Evolutionary conservation across 1,140 invertebrate species (phyloP).

Genomic region (Drosophila prosaltans): DNA sequence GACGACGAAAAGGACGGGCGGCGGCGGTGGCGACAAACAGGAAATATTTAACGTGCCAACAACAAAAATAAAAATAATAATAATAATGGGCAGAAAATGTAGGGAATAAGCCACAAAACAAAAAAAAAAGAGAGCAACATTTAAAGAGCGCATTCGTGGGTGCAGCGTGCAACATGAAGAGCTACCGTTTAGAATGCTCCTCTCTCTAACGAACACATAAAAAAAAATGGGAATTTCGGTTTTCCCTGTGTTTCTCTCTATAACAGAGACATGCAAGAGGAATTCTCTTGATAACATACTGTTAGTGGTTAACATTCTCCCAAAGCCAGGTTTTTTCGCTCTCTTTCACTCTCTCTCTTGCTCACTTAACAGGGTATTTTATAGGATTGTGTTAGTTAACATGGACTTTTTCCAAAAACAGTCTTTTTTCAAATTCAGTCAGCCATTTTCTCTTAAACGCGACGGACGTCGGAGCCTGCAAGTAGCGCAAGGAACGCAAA

Average conservation of each 20-base stretch:
- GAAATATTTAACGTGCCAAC: slow-evolving; percentile 80
- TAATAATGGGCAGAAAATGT: slow-evolving; percentile 72
- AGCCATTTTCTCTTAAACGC: slow-evolving; percentile 81
- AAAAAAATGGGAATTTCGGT: slow-evolving; percentile 50
- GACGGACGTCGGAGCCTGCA: slow-evolving; percentile 78
- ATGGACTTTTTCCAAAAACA: slow-evolving; percentile 27
- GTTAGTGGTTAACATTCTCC: slow-evolving; percentile 9
- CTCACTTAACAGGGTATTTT: background rate
- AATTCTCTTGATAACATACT: background rate
- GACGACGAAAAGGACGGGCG: slow-evolving; percentile 51
- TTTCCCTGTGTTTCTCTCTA: slow-evolving; percentile 29
- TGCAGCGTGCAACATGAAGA: slow-evolving; percentile 41
- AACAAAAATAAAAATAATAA: slow-evolving; percentile 80
- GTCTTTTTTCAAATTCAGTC: slow-evolving; percentile 56
- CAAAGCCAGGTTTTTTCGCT: slow-evolving; percentile 47
- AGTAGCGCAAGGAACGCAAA: slow-evolving; percentile 39
- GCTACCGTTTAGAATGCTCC: slow-evolving; percentile 58
- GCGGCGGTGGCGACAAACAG: slow-evolving; percentile 67
- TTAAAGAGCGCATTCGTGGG: slow-evolving; percentile 29
- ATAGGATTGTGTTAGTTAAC: background rate
- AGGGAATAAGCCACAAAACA: slow-evolving; percentile 48
- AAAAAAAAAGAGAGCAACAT: slow-evolving; percentile 35
- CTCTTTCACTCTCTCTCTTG: no score
- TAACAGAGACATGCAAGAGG: background rate
- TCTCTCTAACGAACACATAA: slow-evolving; percentile 24